A percentile compares a stretch with the other conserved stretches of the same genome.
Conservation (phyloP, 2,888 invertebrate species). For the Steinernema carpocapsae region DNA sequence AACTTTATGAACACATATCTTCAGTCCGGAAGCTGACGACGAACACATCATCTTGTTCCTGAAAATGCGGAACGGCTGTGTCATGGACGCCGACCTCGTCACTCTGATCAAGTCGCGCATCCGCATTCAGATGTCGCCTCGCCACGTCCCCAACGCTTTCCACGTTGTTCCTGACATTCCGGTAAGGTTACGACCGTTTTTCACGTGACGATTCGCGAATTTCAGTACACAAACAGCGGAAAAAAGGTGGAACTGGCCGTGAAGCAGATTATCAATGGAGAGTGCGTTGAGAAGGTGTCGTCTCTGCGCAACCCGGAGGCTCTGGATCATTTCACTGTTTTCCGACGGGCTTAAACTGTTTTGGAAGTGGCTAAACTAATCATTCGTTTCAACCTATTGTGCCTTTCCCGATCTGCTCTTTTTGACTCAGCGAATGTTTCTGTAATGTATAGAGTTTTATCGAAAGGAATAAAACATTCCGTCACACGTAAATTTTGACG, state of each 20-base stretch:
- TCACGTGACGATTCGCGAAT: slow-evolving; percentile 33
- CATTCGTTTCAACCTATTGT: neutral
- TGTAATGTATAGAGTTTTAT: neutral
- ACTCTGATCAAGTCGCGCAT: slow-evolving; percentile 70
- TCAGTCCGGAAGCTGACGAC: slow-evolving; percentile 68
- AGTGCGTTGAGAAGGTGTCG: slow-evolving; percentile 71
- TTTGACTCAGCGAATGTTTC: neutral
- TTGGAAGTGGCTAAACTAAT: neutral
- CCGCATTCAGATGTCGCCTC: slow-evolving; percentile 70
- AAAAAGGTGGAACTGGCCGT: slow-evolving; percentile 75
- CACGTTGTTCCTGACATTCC: slow-evolving; percentile 72
- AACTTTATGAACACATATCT: slow-evolving; percentile 30
- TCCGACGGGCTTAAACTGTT: neutral
- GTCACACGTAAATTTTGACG: neutral
- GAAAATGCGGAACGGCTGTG: slow-evolving; percentile 69
- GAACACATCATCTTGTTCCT: slow-evolving; percentile 74
- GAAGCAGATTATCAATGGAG: slow-evolving; percentile 72
- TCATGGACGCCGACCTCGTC: slow-evolving; percentile 70
- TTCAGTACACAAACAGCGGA: slow-evolving; percentile 74
- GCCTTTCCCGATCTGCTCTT: neutral
- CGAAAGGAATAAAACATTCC: neutral
- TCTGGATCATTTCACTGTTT: slow-evolving; percentile 45
- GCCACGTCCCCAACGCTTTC: slow-evolving; percentile 74
- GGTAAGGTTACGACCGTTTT: slow-evolving; percentile 47
- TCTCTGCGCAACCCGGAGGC: slow-evolving; percentile 72